Base-by-base conservation (phyloP, 2,888 invertebrate genomes). In the Macrophya annulata region DNA sequence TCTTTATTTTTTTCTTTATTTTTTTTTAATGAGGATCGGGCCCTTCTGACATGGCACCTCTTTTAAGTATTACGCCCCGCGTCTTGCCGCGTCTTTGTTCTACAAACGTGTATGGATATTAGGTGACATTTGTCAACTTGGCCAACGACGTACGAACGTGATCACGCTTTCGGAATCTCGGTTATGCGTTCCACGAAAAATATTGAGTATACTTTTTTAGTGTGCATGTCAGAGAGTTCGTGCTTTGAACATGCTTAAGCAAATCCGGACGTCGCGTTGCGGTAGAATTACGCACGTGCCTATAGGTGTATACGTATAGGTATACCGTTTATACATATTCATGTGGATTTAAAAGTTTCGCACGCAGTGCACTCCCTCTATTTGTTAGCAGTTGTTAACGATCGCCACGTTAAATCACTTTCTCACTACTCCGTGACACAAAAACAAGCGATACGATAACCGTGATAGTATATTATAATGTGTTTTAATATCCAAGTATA, bases 181-280 rank as follows among this genome's bases (percentile, higher is more conserved):
- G 55, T n/a, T n/a, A 55, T 8, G n/a, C 55, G 55, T n/a, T 6
- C n/a, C 55, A 55, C 6, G 55, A n/a, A 1, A n/a, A 55, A 55
- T n/a, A n/a, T 17, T 55, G 8, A 5, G 6, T 55, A n/a, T n/a
- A 55, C 55, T 55, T 8, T 55, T 17, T 55, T 6, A n/a, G n/a
- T 55, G 55, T n/a, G 55, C 55, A 55, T 55, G n/a, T n/a, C n/a
- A 55, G 55, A 55, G 55, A n/a, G 55, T n/a, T n/a, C 55, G 55
- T 55, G n/a, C 55, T 55, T 55, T 6, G 55, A 55, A 55, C 55
- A 55, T n/a, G 55, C 17, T 55, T 62, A 62, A 62, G 62, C 25
- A 62, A 25, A 62, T 62, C 25, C 62, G 25, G 62, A 31, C 31
- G 31, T 31, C 31, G 62, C 62, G 62, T 62, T n/a, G 62, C 62